These are phyloP conservation scores for Phocoena sinus DNA, from an alignment of 2,113 vertebrate genomes.

Conservation along the genomic window DNA sequence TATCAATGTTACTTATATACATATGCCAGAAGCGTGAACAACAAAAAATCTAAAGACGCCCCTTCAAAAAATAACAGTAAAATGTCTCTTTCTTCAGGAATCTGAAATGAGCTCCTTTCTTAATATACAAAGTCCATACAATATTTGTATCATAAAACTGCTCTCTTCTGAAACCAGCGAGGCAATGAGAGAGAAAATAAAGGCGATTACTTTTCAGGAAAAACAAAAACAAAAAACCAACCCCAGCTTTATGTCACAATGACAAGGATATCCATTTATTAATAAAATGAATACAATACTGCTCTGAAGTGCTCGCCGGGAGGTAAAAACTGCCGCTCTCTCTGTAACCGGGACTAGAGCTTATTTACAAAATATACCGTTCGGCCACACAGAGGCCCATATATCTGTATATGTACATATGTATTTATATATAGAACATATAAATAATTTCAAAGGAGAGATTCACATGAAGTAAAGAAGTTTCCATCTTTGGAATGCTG, in stretches of 20 bases:
- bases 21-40: constrained; percentile 73
- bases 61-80: constrained; percentile 74
- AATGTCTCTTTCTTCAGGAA: constrained; percentile 65
- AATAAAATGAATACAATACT: constrained; percentile 65
- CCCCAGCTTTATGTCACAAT: constrained; percentile 63
- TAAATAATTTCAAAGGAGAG: constrained; percentile 77
- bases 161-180: constrained; percentile 45
- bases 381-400: constrained; percentile 80
- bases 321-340: constrained; percentile 59
- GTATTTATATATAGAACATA: constrained; percentile 80
- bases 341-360: constrained; percentile 54
- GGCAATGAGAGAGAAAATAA: constrained; percentile 62
- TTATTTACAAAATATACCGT: constrained; percentile 83
- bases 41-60: constrained; percentile 66
- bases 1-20: constrained; percentile 80
- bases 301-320: constrained; percentile 65
- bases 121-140: constrained; percentile 73
- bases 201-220: constrained; percentile 71
- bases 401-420: constrained; percentile 68
- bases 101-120: constrained; percentile 67
- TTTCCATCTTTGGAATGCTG: constrained; percentile 83
- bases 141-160: constrained; percentile 75
- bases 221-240: constrained; percentile 60
- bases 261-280: constrained; percentile 62
- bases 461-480: constrained; percentile 59